Evolutionary conservation across 2,113 vertebrate genomes (phyloP).

Genomic region (Syngnathoides biaculeatus): DNA sequence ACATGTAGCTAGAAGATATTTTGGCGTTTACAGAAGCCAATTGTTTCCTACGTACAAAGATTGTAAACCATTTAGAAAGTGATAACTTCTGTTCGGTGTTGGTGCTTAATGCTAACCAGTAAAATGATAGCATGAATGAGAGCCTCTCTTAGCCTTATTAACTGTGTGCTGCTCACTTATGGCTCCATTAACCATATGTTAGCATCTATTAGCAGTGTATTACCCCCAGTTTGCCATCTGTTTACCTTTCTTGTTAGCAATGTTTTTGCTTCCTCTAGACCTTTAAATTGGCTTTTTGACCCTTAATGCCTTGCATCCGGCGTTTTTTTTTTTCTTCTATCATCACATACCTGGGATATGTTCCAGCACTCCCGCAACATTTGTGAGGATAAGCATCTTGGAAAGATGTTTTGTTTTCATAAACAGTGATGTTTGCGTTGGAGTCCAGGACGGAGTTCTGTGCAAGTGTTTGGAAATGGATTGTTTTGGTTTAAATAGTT

Average conservation of each 20-base stretch:
- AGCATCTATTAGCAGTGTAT: constrained; percentile 1
- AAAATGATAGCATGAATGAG: neutral
- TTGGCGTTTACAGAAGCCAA: neutral
- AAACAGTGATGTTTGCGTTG: too few relatives aligned
- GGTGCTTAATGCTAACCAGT: neutral
- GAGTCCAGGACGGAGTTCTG: too few relatives aligned
- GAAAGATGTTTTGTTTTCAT: too few relatives aligned
- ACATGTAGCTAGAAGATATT: neutral
- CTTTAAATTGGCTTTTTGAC: neutral
- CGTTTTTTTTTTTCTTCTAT: neutral
- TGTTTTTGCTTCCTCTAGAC: neutral
- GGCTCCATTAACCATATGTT: neutral
- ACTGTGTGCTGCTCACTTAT: neutral
- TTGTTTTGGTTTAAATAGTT: too few relatives aligned
- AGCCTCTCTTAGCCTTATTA: neutral
- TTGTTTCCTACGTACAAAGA: neutral
- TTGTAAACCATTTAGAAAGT: neutral
- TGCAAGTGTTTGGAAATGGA: too few relatives aligned
- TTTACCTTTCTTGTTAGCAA: neutral
- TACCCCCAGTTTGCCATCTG: constrained; percentile 3
- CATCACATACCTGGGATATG: neutral
- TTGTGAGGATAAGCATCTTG: too few relatives aligned
- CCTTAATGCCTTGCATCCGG: neutral
- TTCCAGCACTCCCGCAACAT: too few relatives aligned
- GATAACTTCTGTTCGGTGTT: neutral